Conservation (phyloP, 2,113 vertebrate genomes). For the Parotia lawesii region DNA sequence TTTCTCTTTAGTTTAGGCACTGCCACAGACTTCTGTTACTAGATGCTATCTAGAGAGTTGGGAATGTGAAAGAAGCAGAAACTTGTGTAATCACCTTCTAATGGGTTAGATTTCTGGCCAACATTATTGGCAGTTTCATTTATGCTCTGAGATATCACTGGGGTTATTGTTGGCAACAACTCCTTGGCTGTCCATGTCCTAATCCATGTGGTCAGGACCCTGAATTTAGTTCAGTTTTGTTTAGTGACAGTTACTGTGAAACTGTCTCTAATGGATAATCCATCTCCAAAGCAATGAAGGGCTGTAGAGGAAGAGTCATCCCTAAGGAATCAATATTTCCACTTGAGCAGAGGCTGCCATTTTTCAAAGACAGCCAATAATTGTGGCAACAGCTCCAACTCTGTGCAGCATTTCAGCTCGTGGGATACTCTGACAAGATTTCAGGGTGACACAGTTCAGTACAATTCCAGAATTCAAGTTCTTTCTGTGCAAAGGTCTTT, state of each 20-base stretch:
- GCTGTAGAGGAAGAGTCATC: not conserved
- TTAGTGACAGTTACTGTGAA: slow-evolving; percentile 9
- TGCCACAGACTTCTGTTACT: not conserved
- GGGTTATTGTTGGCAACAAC: not conserved
- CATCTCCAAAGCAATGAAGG: not conserved
- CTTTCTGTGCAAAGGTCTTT: not conserved
- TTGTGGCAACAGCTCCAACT: not conserved
- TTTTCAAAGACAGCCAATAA: not conserved
- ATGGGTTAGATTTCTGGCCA: not conserved
- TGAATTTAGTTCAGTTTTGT: slow-evolving; percentile 4
- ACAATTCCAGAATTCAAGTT: not conserved
- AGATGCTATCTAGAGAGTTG: not conserved
- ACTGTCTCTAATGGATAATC: not conserved
- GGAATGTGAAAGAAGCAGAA: not conserved
- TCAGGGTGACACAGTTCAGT: not conserved
- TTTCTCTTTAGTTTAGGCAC: not conserved
- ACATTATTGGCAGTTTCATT: not conserved
- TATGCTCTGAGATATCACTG: not conserved
- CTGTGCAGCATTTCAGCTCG: not conserved
- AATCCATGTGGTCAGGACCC: not conserved
- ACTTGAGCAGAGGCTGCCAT: not conserved
- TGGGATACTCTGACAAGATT: not conserved
- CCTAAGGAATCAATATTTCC: slow-evolving; percentile 6
- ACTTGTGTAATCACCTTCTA: not conserved
- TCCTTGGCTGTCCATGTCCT: not conserved